These are phyloP conservation scores for Pseudococcus viburni DNA, from an alignment of 2,888 invertebrate genomes.

Conservation along the genomic window DNA sequence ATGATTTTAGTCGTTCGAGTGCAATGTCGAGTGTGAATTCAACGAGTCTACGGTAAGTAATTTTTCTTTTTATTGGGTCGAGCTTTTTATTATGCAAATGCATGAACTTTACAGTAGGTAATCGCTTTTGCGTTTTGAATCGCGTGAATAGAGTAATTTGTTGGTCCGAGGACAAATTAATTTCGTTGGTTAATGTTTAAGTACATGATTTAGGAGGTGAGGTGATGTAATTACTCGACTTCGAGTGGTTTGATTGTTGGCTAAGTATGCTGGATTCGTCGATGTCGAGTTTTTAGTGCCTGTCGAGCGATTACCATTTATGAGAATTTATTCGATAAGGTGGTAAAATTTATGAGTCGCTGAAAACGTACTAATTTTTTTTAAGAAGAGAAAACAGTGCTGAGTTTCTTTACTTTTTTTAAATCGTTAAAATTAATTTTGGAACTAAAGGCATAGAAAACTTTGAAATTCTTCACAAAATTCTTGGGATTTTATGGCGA, in stretches of 20 bases:
- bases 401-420: no score
- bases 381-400: no score
- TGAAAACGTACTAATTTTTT: no score
- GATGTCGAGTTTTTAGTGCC: background rate
- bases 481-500: no score
- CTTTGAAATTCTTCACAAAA: no score
- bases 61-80: conserved; percentile 19
- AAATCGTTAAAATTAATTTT: no score
- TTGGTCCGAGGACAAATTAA: background rate
- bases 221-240: background rate
- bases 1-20: background rate
- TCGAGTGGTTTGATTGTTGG: background rate
- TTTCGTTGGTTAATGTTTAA: background rate
- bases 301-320: no score
- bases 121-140: conserved; percentile 23
- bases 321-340: no score
- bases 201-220: background rate
- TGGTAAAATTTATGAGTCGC: no score
- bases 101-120: background rate
- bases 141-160: conserved; percentile 29
- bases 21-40: background rate
- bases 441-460: no score
- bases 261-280: background rate
- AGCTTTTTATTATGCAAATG: conserved; percentile 24
- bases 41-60: background rate